These are phyloP conservation scores for Phortica variegata DNA, from an alignment of 1,140 invertebrate genomes.

Conservation along the genomic window DNA sequence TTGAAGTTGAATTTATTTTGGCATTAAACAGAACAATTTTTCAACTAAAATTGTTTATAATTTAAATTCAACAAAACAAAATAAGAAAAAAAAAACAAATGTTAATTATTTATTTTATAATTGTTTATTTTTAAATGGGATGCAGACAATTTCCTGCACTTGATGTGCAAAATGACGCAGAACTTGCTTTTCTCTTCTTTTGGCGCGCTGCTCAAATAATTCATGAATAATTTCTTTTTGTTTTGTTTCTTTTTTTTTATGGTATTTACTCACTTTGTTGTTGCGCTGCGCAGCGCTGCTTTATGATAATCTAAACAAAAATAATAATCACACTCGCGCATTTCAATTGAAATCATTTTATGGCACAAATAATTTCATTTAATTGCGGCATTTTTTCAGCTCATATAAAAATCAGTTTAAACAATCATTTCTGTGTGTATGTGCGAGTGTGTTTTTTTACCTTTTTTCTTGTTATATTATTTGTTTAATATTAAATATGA, in stretches of 20 bases:
- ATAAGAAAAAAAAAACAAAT: conserved; percentile 45
- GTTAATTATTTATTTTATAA: conserved; percentile 56
- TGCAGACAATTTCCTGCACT: conserved; percentile 55
- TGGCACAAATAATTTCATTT: too few relatives aligned
- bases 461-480: too few relatives aligned
- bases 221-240: conserved; percentile 18
- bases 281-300: background rate
- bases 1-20: conserved; percentile 25
- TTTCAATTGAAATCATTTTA: background rate
- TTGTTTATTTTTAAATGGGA: conserved; percentile 55
- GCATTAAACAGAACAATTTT: conserved; percentile 4
- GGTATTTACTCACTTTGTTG: too few relatives aligned
- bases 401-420: too few relatives aligned
- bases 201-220: too few relatives aligned
- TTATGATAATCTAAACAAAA: background rate
- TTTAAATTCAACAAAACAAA: too few relatives aligned
- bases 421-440: too few relatives aligned
- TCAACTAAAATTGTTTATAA: conserved; percentile 37
- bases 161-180: conserved; percentile 50
- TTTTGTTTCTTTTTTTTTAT: conserved; percentile 1
- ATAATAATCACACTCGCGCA: background rate
- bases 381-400: too few relatives aligned
- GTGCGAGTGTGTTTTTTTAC: too few relatives aligned
- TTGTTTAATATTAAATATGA: too few relatives aligned
- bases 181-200: too few relatives aligned